phyloP scores from a whole-genome alignment of 1,140 invertebrate species.

The Reticulitermes speratus region DNA sequence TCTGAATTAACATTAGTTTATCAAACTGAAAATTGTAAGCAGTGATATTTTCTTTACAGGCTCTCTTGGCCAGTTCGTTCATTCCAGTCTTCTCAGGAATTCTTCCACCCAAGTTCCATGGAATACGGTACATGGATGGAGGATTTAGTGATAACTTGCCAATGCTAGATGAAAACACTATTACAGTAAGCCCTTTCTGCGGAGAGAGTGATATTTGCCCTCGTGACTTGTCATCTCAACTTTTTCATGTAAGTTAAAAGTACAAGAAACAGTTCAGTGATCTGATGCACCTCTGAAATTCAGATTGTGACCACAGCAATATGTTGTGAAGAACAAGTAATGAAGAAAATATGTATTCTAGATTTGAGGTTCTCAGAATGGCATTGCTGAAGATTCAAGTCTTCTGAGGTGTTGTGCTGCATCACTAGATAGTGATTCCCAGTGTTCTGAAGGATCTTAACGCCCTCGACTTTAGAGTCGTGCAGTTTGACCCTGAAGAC shows the following conservation, averaged over 20 bases:
- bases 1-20: no score
- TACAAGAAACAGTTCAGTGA: no score
- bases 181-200: conserved; percentile 96
- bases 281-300: no score
- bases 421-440: no score
- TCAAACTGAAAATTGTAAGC: no score
- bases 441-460: no score
- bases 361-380: no score
- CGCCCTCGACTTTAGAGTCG: no score
- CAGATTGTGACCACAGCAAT: no score
- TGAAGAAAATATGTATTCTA: not conserved
- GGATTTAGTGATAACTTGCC: conserved; percentile 96
- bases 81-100: conserved; percentile 96
- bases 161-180: conserved; percentile 89
- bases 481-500: no score
- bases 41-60: conserved; percentile 53
- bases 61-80: conserved; percentile 89
- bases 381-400: no score
- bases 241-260: conserved; percentile 69
- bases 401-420: no score
- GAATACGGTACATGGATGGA: conserved; percentile 93
- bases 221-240: conserved; percentile 79
- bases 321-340: not conserved
- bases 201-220: conserved; percentile 99
- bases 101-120: conserved; percentile 84